Evolutionary conservation across 1,140 invertebrate species (phyloP).

Genomic region (Eubasilissa regina): DNA sequence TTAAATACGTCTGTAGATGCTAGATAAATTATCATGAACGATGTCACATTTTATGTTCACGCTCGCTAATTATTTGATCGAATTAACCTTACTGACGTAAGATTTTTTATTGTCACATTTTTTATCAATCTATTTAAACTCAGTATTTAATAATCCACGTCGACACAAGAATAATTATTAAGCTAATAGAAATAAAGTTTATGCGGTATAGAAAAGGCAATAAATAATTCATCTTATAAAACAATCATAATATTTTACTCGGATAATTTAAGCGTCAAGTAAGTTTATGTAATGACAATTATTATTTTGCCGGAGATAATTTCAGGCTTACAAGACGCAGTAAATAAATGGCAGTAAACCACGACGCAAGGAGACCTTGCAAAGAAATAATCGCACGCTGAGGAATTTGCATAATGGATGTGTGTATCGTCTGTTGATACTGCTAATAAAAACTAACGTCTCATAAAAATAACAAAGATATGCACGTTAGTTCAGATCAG

Average conservation of each 20-base stretch:
- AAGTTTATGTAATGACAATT: not conserved
- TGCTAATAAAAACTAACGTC: constrained; percentile 13
- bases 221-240: not conserved
- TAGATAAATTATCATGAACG: too few relatives aligned
- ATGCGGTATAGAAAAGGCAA: not conserved
- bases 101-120: too few relatives aligned
- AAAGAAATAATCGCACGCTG: not conserved
- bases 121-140: too few relatives aligned
- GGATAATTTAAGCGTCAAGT: too few relatives aligned
- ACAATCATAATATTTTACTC: not conserved
- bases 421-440: too few relatives aligned
- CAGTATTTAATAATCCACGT: too few relatives aligned
- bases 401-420: not conserved
- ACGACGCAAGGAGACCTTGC: not conserved
- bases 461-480: not conserved
- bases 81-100: too few relatives aligned
- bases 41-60: too few relatives aligned
- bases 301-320: not conserved
- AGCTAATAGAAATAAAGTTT: too few relatives aligned
- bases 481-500: not conserved
- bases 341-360: not conserved
- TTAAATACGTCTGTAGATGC: too few relatives aligned
- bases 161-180: too few relatives aligned
- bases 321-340: not conserved
- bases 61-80: too few relatives aligned